Conservation (phyloP, 2,113 vertebrate species). For the Brevimyrus niger region DNA sequence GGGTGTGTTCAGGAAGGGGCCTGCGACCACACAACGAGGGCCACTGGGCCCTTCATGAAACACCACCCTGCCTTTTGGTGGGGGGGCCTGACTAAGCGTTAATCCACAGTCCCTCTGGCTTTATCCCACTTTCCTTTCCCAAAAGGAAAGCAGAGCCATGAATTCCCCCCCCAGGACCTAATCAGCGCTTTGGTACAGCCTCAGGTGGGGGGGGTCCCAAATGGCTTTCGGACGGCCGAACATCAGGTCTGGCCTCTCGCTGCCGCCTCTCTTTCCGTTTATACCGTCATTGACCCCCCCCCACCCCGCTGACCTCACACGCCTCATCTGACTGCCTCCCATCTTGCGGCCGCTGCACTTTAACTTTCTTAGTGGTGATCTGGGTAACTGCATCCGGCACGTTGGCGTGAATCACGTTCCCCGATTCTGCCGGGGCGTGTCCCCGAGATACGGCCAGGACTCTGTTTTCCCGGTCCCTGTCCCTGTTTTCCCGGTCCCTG, state of each 20-base stretch:
- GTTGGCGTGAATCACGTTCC: not conserved
- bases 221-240: no score
- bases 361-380: not conserved
- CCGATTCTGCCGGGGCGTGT: not conserved
- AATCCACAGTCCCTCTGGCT: not conserved
- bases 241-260: no score
- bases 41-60: not conserved
- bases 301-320: not conserved
- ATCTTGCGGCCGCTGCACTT: not conserved
- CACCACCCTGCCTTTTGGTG: not conserved
- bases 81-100: not conserved
- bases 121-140: not conserved
- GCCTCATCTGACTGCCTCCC: not conserved
- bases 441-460: not conserved
- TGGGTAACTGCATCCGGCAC: not conserved
- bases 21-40: not conserved
- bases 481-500: no score
- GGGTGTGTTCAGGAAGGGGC: not conserved
- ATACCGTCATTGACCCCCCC: no score
- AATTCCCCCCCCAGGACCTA: not conserved
- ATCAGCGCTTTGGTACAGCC: not conserved
- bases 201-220: not conserved
- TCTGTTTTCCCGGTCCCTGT: no score
- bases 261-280: no score
- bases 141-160: not conserved